Evolutionary conservation across 2,888 invertebrate species (phyloP).

Genomic region (Nudaria mundana): DNA sequence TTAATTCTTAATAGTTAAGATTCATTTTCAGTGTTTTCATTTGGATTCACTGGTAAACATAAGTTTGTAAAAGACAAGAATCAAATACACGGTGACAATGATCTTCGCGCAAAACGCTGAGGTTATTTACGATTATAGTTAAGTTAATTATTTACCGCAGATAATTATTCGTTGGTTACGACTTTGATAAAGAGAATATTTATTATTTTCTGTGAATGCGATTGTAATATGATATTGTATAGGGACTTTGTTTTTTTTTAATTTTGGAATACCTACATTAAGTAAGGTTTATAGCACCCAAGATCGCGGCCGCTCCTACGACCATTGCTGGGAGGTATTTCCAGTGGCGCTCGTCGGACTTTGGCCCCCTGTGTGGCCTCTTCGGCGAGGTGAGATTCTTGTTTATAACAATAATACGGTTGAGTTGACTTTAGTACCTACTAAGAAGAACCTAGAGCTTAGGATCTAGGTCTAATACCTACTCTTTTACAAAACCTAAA

Average conservation of each 20-base stretch:
- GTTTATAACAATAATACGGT: too few relatives aligned
- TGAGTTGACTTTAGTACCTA: too few relatives aligned
- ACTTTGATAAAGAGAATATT: conserved; percentile 40
- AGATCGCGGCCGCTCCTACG: not conserved
- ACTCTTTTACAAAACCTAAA: too few relatives aligned
- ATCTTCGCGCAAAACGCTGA: conserved; percentile 48
- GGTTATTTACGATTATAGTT: conserved; percentile 60
- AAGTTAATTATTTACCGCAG: conserved; percentile 67
- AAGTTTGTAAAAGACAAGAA: conserved; percentile 17
- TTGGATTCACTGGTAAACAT: not conserved
- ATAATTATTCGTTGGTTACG: conserved; percentile 57
- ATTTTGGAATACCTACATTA: too few relatives aligned
- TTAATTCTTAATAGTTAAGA: not conserved
- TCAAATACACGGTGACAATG: conserved; percentile 57
- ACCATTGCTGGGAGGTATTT: too few relatives aligned
- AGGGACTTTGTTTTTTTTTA: not conserved
- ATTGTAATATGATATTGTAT: conserved; percentile 25
- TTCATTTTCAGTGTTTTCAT: not conserved
- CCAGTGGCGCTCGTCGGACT: too few relatives aligned
- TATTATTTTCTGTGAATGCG: conserved; percentile 29
- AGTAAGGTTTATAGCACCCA: not conserved
- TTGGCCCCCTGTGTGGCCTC: too few relatives aligned
- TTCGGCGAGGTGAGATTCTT: too few relatives aligned
- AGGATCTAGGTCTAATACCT: too few relatives aligned
- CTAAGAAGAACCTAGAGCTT: too few relatives aligned